phyloP scores from a whole-genome alignment of 2,113 vertebrate genomes.

The Pimephales promelas region DNA sequence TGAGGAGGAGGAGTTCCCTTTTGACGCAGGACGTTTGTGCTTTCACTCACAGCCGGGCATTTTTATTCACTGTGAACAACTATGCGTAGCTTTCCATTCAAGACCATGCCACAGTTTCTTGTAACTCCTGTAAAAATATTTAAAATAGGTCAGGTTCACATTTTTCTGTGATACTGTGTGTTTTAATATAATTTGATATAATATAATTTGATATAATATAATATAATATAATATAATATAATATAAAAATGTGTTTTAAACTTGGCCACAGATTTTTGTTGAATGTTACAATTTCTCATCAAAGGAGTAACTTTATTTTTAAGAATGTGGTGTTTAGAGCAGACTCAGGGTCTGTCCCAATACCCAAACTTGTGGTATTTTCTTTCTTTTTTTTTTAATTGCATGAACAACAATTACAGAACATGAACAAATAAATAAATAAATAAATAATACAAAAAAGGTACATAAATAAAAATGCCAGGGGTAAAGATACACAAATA shows the following conservation, averaged over 20 bases:
- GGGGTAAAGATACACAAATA: no score
- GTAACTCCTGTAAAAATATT: background rate
- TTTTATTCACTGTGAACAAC: background rate
- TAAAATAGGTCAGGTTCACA: background rate
- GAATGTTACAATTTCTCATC: no score
- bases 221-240: background rate
- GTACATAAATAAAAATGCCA: no score
- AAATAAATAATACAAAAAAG: no score
- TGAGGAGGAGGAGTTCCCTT: conserved; percentile 2
- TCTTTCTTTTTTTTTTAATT: no score
- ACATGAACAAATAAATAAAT: no score
- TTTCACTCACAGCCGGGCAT: background rate
- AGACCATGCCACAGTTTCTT: background rate
- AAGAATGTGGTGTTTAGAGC: no score
- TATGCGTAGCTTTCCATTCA: background rate
- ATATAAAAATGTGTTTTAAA: no score
- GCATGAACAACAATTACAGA: no score
- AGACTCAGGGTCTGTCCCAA: background rate
- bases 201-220: background rate
- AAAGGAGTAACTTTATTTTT: no score
- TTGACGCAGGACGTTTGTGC: conserved; percentile 3
- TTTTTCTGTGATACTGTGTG: background rate
- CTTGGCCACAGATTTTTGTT: no score
- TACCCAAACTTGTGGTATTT: no score
- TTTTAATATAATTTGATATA: background rate